phyloP scores from a whole-genome alignment of 2,888 invertebrate species.

The Hartigia nigra region DNA sequence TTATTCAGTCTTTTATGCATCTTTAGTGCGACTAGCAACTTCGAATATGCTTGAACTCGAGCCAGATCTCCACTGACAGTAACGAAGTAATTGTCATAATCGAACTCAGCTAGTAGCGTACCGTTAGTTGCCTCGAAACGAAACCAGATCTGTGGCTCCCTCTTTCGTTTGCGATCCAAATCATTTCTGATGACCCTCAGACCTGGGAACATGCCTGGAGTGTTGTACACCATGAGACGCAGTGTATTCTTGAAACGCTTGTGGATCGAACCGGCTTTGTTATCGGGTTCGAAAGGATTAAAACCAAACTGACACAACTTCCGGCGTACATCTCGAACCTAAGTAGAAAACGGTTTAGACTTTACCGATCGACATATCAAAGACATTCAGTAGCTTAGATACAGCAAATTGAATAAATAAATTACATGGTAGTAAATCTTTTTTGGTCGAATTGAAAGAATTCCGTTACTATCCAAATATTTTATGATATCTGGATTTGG shows the following conservation, averaged over 20 bases:
- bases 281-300: conserved; percentile 35
- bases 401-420: background rate
- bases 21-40: conserved; percentile 41
- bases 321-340: conserved; percentile 39
- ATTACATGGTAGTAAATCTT: conserved; percentile 8
- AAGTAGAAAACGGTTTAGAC: background rate
- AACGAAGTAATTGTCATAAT: conserved; percentile 43
- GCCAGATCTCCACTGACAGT: conserved; percentile 36
- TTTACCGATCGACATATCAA: background rate
- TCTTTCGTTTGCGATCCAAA: conserved; percentile 40
- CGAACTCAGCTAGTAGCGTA: conserved; percentile 37
- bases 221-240: conserved; percentile 39
- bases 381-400: background rate
- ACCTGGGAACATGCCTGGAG: conserved; percentile 40
- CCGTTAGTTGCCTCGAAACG: conserved; percentile 32
- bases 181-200: conserved; percentile 40
- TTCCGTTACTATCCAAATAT: conserved; percentile 35
- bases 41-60: conserved; percentile 38
- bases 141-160: conserved; percentile 40
- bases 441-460: conserved; percentile 28
- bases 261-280: conserved; percentile 35
- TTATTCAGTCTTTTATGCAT: conserved; percentile 41
- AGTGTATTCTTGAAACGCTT: conserved; percentile 39
- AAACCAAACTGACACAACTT: conserved; percentile 42
- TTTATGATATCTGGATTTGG: conserved; percentile 34